Conservation (phyloP, 1,140 invertebrate species). For the Belonocnema kinseyi region DNA sequence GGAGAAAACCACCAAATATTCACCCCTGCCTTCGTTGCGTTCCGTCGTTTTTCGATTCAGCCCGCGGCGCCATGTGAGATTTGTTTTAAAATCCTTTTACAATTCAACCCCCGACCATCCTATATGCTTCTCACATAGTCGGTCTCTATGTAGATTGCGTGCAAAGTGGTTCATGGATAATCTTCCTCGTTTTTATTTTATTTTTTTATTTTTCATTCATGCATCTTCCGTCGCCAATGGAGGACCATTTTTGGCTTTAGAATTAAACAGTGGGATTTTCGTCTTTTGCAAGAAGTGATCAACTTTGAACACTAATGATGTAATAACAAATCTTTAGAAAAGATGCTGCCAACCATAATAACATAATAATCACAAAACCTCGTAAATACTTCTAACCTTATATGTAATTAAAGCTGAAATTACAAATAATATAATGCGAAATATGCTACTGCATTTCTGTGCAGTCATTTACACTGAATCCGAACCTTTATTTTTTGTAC, state of each 20-base stretch:
- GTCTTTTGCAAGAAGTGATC: no score
- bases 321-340: no score
- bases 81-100: constrained; percentile 76
- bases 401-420: background rate
- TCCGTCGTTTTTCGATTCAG: constrained; percentile 69
- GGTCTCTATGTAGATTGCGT: constrained; percentile 65
- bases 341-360: no score
- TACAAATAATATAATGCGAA: background rate
- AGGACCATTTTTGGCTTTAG: background rate
- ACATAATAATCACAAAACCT: no score
- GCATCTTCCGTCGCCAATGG: constrained; percentile 9
- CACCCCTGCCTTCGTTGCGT: constrained; percentile 31
- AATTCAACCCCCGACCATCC: constrained; percentile 57
- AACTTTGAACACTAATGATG: no score
- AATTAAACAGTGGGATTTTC: background rate
- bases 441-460: background rate
- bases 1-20: constrained; percentile 65
- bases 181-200: constrained; percentile 53
- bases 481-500: constrained; percentile 16
- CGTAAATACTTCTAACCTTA: background rate
- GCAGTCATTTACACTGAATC: constrained; percentile 13
- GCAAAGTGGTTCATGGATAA: constrained; percentile 63
- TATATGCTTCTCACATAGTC: constrained; percentile 34
- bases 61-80: constrained; percentile 70
- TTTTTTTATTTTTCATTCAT: constrained; percentile 48